Evolutionary conservation across 1,140 invertebrate species (phyloP), one percentile per base, ranked within the genome.

Genomic region (Tetramorium simillimum): DNA sequence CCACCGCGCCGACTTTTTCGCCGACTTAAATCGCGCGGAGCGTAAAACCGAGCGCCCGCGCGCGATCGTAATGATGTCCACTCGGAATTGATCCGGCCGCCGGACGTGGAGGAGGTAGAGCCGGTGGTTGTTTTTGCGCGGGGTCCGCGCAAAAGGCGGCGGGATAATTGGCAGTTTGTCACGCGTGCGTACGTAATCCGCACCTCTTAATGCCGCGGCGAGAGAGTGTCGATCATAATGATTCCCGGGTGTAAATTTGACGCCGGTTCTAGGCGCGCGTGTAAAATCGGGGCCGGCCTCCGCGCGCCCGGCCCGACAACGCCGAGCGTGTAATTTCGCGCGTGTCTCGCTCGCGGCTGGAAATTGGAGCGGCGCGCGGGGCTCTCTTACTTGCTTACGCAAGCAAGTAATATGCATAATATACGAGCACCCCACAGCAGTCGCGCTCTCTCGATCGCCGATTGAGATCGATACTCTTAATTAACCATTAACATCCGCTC

Each of bases 291-390:
- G 49, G 49, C 88, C 62, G 51, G 28, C 1, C 84, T 53, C n/a
- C n/a, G n/a, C n/a, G n/a, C n/a, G 69, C 75, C 63, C 77, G 24
- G 33, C 33, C 4, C 33, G 33, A 33, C 33, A 33, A 33, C 46
- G 46, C n/a, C 58, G 69, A 78, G 56, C 53, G 62, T 33, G 70
- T 58, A 78, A 89, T 88, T 88, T 89, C 62, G 82, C 86, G 77
- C 63, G 77, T 75, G 69, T 80, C 75, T 87, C 58, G 65, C 87
- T n/a, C 73, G 65, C 40, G 4, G 21, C 28, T 87, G 77, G 90
- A 91, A 92, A 92, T 87, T 88, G 76, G 91, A 92, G 86, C 91
- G 75, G 70, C 37, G 62, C 37, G 62, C 33, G 33, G 3, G 3
- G 33, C 33, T 33, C 33, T n/a, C n/a, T n/a, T n/a, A n/a, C n/a